Evolutionary conservation across 2,888 invertebrate genomes (phyloP), one percentile per base, ranked within the genome.

Genomic region (Lasius fuliginosus): DNA sequence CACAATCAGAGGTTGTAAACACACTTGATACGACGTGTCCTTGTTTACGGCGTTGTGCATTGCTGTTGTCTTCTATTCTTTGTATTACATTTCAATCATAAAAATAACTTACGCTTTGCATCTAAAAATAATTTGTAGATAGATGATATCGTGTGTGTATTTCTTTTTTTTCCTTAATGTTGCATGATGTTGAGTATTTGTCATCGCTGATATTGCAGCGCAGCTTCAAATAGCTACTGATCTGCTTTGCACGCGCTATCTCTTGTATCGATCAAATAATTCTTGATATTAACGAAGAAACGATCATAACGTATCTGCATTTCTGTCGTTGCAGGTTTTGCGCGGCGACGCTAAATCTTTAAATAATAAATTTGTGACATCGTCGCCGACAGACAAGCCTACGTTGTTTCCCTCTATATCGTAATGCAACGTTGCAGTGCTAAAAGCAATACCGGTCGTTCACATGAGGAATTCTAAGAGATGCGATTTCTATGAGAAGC

Each of bases 41-140:
- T 77, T 71, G 73, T 79, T 60, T 79, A 49, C 18, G 1, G 8
- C 30, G 40, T 1, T 15, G 12, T 9, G 18, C 46, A 36, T 9
- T 56, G 30, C 18, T 71, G 33, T 11, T 71, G 33, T 11, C n/a
- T 30, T n/a, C 23, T 15, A n/a, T 30, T 40, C 36, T 27, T 11
- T 33, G 1, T 42, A 18, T 36, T 68, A n/a, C 15, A 27, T n/a
- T 58, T 69, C 8, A n/a, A 2, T 27, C 15, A 36, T 23, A 30
- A 46, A 23, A 60, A 1, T 79, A 69, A 69, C 6, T 77, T 69
- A 68, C 33, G 11, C 18, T 73, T 60, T 9, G 56, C 46, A 46
- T 79, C 58, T 56, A 60, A 46, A 73, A 60, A 36, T 71, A 73
- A 71, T 46, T 23, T 73, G 23, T 23, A 71, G 73, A 79, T 73